phyloP scores from a whole-genome alignment of 2,888 invertebrate species.

The Orthonevra nobilis region DNA sequence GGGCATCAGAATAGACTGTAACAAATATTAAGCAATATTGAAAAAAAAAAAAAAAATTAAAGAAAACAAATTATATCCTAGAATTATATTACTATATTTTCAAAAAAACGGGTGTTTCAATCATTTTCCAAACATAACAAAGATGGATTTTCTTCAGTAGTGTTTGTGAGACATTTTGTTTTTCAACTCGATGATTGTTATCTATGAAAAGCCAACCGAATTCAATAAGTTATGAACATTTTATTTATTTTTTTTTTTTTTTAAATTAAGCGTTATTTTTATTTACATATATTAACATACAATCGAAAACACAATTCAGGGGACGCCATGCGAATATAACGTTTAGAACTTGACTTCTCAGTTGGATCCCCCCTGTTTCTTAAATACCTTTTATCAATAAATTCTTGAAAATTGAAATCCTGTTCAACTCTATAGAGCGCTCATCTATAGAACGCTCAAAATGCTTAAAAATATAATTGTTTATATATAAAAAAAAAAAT shows the following conservation, averaged over 20 bases:
- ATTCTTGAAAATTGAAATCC: too few species aligned
- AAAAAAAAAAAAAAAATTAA: conserved; percentile 14
- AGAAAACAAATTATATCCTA: conserved; percentile 22
- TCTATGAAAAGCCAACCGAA: too few species aligned
- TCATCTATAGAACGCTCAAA: neutral
- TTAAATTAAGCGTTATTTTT: conserved; percentile 32
- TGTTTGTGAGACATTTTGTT: too few species aligned
- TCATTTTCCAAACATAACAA: conserved; percentile 30
- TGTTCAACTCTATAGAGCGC: neutral
- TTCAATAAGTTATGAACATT: too few species aligned
- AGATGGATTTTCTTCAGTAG: too few species aligned
- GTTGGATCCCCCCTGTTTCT: conserved; percentile 21
- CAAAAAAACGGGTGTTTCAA: conserved; percentile 8
- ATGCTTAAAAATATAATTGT: too few species aligned
- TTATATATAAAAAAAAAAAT: neutral
- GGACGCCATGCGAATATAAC: conserved; percentile 24
- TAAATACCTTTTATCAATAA: too few species aligned
- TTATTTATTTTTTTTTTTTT: too few species aligned
- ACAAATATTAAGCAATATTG: neutral
- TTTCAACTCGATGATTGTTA: too few species aligned
- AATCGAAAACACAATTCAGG: conserved; percentile 30
- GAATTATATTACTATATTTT: neutral
- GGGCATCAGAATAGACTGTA: conserved; percentile 9
- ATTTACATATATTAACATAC: conserved; percentile 53
- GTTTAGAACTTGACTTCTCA: conserved; percentile 42